Evolutionary conservation across 2,888 invertebrate species (phyloP).

Genomic region (Smittia sp.): DNA sequence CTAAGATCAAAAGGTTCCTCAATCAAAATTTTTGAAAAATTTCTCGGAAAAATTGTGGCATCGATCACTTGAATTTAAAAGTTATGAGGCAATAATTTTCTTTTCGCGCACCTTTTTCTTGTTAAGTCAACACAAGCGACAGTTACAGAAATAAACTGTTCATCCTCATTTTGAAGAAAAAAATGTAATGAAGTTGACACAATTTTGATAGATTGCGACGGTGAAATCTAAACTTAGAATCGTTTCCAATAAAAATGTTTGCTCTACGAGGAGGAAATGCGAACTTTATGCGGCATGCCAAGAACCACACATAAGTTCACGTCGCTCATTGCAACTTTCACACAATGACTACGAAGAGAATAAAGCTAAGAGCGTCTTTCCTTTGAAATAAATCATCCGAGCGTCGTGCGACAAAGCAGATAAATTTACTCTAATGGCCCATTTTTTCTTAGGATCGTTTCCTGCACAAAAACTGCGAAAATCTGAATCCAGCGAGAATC

Average conservation of each 20-base stretch:
- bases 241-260: neutral
- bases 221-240: slow-evolving; percentile 17
- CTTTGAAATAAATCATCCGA: slow-evolving; percentile 24
- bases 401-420: slow-evolving; percentile 6
- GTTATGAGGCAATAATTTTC: neutral
- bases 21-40: too few relatives aligned
- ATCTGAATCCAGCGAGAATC: neutral
- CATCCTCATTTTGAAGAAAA: neutral
- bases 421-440: slow-evolving; percentile 39
- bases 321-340: neutral
- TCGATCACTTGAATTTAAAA: neutral
- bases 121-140: neutral
- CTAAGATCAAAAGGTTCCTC: too few relatives aligned
- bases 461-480: too few relatives aligned
- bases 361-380: neutral
- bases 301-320: neutral
- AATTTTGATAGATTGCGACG: slow-evolving; percentile 25
- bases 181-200: neutral
- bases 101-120: neutral
- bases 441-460: slow-evolving; percentile 1
- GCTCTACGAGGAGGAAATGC: neutral
- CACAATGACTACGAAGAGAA: neutral
- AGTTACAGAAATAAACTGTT: neutral
- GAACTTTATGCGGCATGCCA: slow-evolving; percentile 2
- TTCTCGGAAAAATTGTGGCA: too few relatives aligned